Conservation (phyloP, 35 echinoderm and acorn worm genomes). For the Heliocidaris tuberculata region DNA sequence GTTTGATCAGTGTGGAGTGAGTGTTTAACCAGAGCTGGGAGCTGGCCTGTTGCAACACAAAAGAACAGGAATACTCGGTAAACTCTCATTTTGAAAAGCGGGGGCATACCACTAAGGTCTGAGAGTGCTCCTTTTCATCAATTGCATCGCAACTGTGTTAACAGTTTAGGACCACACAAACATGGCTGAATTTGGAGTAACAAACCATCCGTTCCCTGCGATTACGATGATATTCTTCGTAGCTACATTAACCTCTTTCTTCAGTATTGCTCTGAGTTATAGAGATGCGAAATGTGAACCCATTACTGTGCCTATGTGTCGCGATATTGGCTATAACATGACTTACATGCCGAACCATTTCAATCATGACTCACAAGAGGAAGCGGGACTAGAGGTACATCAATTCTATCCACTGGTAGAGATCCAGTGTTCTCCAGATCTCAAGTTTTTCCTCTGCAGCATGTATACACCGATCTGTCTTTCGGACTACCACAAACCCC, state of each 20-base stretch:
- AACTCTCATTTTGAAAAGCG: conserved; percentile 37
- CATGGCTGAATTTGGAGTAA: background rate
- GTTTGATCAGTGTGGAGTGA: conserved; percentile 31
- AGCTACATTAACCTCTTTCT: background rate
- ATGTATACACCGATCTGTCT: conserved; percentile 97
- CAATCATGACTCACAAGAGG: conserved; percentile 94
- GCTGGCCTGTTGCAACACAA: conserved; percentile 48
- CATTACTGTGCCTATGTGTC: conserved; percentile 97
- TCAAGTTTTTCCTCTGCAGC: conserved; percentile 98
- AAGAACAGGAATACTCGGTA: conserved; percentile 32
- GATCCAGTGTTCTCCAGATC: conserved; percentile 94
- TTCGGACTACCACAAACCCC: conserved; percentile 85
- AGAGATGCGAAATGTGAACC: conserved; percentile 82
- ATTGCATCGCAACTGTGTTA: background rate
- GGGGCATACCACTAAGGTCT: background rate
- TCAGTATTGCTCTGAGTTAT: background rate
- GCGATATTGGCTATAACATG: conserved; percentile 97
- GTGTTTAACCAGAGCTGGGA: conserved; percentile 39
- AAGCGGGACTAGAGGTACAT: conserved; percentile 97
- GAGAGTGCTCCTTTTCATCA: background rate
- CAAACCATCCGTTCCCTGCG: background rate
- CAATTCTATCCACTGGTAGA: conserved; percentile 98
- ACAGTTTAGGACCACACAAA: background rate
- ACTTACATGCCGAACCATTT: conserved; percentile 99
- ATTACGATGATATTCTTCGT: background rate